Evolutionary conservation across 2,113 vertebrate species (phyloP).

Genomic region (Epinephelus cyanopodus): DNA sequence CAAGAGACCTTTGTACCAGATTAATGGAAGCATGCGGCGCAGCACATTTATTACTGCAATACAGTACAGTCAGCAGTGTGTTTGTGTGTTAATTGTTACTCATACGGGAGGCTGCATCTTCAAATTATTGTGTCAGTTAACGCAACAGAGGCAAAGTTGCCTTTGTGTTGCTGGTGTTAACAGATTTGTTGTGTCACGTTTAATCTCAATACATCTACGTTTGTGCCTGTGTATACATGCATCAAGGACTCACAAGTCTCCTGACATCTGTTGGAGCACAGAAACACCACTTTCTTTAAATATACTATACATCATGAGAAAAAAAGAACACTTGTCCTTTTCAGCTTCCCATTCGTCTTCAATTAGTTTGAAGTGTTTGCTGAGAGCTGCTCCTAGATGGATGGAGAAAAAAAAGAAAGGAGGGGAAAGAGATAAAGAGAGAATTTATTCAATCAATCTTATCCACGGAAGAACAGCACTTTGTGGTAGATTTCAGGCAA

Average conservation of each 20-base stretch:
- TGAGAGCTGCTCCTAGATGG: constrained; percentile 52
- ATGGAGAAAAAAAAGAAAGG: background rate
- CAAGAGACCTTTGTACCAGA: constrained; percentile 76
- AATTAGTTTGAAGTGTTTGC: constrained; percentile 58
- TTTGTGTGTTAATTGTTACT: constrained; percentile 48
- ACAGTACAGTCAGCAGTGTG: constrained; percentile 34
- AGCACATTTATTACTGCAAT: constrained; percentile 56
- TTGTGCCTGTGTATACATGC: background rate
- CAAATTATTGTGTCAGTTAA: constrained; percentile 47
- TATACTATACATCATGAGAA: background rate
- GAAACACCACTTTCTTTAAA: constrained; percentile 29
- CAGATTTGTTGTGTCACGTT: constrained; percentile 9
- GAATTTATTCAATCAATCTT: constrained; percentile 57
- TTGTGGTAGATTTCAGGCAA: constrained; percentile 66
- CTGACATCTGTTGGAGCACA: constrained; percentile 4
- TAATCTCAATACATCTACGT: background rate
- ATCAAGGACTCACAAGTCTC: background rate
- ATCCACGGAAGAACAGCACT: constrained; percentile 50
- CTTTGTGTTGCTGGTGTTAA: constrained; percentile 45
- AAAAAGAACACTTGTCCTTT: constrained; percentile 25
- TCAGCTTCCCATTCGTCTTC: constrained; percentile 48
- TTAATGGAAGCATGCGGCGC: constrained; percentile 62
- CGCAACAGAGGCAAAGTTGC: constrained; percentile 24
- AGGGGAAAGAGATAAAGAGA: background rate
- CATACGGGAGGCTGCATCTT: constrained; percentile 39